These are phyloP conservation scores for Dione vanillae DNA, from an alignment of 2,888 invertebrate species.

Conservation along the genomic window DNA sequence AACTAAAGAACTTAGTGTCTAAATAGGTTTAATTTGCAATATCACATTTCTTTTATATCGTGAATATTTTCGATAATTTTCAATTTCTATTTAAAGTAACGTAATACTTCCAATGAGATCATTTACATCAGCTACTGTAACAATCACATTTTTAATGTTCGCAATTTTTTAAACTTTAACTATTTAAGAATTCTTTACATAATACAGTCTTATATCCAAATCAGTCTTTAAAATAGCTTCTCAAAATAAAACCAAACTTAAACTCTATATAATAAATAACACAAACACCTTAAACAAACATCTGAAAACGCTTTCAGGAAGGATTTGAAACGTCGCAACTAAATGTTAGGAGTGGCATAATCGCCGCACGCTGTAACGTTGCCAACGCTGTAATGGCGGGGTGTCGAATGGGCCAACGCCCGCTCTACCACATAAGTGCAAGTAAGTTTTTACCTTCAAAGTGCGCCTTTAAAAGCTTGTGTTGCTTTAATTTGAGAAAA, in stretches of 20 bases:
- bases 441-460: constrained; percentile 27
- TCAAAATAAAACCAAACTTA: background rate
- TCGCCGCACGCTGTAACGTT: constrained; percentile 9
- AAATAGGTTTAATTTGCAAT: too few relatives aligned
- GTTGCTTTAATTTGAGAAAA: background rate
- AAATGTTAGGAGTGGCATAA: constrained; percentile 13
- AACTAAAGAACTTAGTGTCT: too few relatives aligned
- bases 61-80: too few relatives aligned
- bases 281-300: background rate
- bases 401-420: constrained; percentile 34
- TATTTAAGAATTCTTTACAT: too few relatives aligned
- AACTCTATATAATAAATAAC: background rate
- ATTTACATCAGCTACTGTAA: too few relatives aligned
- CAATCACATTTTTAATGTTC: too few relatives aligned
- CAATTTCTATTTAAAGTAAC: too few relatives aligned
- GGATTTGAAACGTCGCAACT: constrained; percentile 15
- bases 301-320: constrained; percentile 14
- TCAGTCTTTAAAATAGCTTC: too few relatives aligned
- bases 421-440: constrained; percentile 26
- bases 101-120: too few relatives aligned
- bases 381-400: constrained; percentile 23
- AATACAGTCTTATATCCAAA: too few relatives aligned
- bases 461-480: constrained; percentile 14
- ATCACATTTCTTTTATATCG: too few relatives aligned
- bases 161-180: too few relatives aligned